Conservation (phyloP, 1,140 invertebrate species). For the Cyclargus thomasi region DNA sequence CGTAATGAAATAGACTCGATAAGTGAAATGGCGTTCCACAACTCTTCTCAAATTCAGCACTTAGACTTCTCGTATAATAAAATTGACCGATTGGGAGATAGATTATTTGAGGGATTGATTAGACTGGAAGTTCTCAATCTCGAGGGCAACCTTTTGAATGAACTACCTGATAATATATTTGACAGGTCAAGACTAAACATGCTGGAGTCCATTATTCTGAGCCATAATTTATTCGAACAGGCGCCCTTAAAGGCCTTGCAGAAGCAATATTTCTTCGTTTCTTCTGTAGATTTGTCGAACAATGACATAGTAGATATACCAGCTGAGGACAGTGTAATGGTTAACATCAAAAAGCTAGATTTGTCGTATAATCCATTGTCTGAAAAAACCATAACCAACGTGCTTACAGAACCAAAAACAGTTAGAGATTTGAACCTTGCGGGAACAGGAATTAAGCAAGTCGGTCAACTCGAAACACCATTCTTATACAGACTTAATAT, state of each 20-base stretch:
- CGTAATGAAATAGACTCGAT: constrained; percentile 87
- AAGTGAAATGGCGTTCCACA: constrained; percentile 91
- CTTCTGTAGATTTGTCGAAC: constrained; percentile 84
- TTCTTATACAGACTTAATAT: constrained; percentile 89
- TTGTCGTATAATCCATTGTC: constrained; percentile 90
- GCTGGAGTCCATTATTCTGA: constrained; percentile 88
- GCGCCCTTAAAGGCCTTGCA: constrained; percentile 87
- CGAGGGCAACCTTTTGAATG: constrained; percentile 82
- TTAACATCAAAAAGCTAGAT: constrained; percentile 91
- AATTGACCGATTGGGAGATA: constrained; percentile 84
- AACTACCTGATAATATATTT: constrained; percentile 90
- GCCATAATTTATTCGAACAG: constrained; percentile 84
- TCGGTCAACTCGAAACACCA: constrained; percentile 88
- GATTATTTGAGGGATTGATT: constrained; percentile 88
- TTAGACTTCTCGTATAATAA: constrained; percentile 86
- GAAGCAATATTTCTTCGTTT: constrained; percentile 88
- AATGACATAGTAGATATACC: constrained; percentile 88
- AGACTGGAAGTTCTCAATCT: constrained; percentile 85
- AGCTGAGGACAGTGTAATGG: constrained; percentile 88
- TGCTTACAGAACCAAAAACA: constrained; percentile 92
- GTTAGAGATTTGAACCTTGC: constrained; percentile 88
- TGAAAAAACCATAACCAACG: constrained; percentile 81
- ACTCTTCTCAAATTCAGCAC: constrained; percentile 90
- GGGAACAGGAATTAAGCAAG: constrained; percentile 81
- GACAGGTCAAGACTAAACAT: constrained; percentile 85